A percentile compares a stretch with the other conserved stretches of the same genome.
Conservation (phyloP, 1,140 invertebrate genomes). For the Musca domestica region DNA sequence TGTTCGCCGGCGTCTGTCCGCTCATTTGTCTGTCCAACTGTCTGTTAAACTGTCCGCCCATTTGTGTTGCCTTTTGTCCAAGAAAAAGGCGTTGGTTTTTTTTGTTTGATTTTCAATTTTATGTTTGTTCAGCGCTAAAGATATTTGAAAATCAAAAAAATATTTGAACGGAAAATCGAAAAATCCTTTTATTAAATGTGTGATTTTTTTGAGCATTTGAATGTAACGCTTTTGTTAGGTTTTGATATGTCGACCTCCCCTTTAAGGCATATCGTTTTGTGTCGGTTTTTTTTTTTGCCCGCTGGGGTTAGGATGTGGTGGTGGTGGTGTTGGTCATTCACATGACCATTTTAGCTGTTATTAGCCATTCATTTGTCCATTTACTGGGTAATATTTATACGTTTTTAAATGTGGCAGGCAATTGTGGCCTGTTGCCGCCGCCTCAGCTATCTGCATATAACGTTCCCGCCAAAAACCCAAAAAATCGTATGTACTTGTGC, state of each 20-base stretch:
- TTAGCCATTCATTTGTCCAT: slow-evolving; percentile 10
- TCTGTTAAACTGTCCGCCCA: neutral
- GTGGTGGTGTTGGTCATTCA: neutral
- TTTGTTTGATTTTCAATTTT: neutral
- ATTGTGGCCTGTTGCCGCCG: neutral
- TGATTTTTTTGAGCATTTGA: too few species aligned
- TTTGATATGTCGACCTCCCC: too few species aligned
- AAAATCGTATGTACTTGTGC: slow-evolving; percentile 2
- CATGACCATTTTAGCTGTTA: slow-evolving; percentile 9
- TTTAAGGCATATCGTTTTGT: too few species aligned
- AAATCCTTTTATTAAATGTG: too few species aligned
- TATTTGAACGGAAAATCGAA: too few species aligned
- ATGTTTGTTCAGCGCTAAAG: neutral
- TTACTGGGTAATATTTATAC: slow-evolving; percentile 6
- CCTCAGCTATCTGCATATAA: neutral
- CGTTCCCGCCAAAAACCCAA: too few species aligned
- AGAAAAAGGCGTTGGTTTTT: slow-evolving; percentile 16
- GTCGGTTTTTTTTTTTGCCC: neutral
- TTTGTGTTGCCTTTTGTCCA: neutral
- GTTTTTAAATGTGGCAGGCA: neutral
- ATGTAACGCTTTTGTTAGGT: too few species aligned
- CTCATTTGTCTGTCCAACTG: neutral
- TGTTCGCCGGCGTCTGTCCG: neutral
- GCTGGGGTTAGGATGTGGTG: too few species aligned
- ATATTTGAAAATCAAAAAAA: neutral